These are phyloP conservation scores for Andrena marginata DNA, from an alignment of 2,888 invertebrate genomes.

Conservation along the genomic window DNA sequence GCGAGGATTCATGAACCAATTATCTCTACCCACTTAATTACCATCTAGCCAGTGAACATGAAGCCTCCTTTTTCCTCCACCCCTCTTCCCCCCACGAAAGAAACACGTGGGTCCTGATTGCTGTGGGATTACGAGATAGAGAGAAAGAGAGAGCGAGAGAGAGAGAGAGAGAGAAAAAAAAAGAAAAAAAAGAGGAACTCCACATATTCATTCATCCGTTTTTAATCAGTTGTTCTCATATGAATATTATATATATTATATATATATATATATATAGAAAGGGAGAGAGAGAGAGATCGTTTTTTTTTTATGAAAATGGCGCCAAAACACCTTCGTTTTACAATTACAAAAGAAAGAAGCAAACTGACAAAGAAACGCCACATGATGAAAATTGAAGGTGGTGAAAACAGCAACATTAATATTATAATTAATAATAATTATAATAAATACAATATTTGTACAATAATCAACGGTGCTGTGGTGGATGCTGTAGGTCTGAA, in stretches of 20 bases:
- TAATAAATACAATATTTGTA: conserved; percentile 85
- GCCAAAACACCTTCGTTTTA: conserved; percentile 71
- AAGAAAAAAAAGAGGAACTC: conserved; percentile 56
- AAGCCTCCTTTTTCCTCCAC: conserved; percentile 72
- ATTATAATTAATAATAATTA: conserved; percentile 85
- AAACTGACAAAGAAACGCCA: conserved; percentile 76
- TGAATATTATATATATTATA: conserved; percentile 67
- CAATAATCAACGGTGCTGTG: conserved; percentile 84
- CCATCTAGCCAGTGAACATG: conserved; percentile 72
- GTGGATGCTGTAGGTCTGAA: conserved; percentile 78
- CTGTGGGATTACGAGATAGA: conserved; percentile 62
- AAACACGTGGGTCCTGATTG: conserved; percentile 62
- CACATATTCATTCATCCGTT: conserved; percentile 74
- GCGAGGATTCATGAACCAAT: conserved; percentile 73
- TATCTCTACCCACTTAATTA: conserved; percentile 70
- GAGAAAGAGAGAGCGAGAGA: conserved; percentile 38
- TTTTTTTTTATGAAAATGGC: conserved; percentile 62
- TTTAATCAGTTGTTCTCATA: conserved; percentile 71
- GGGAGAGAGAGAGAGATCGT: conserved; percentile 42
- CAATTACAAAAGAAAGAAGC: conserved; percentile 72
- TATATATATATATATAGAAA: conserved; percentile 58
- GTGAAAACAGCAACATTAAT: conserved; percentile 84
- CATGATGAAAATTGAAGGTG: conserved; percentile 80
- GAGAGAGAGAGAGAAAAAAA: conserved; percentile 36
- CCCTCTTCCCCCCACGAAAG: conserved; percentile 56